phyloP scores from a whole-genome alignment of 2,888 invertebrate genomes.

The Ecdyonurus torrentis region DNA sequence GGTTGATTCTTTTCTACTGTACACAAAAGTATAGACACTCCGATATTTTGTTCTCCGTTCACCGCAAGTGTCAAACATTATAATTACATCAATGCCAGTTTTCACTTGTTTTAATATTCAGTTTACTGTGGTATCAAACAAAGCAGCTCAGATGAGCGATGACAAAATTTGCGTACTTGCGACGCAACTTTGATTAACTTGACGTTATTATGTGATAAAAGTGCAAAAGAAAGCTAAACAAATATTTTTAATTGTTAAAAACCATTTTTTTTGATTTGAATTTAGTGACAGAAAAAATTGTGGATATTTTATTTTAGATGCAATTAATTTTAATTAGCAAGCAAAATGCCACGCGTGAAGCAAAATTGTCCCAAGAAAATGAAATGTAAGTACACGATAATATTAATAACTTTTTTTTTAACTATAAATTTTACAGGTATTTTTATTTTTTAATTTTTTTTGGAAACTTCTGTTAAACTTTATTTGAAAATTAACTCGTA shows the following conservation, averaged over 20 bases:
- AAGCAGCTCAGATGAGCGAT: too few relatives aligned
- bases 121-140: too few relatives aligned
- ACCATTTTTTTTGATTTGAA: too few relatives aligned
- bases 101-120: too few relatives aligned
- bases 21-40: too few relatives aligned
- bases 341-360: not conserved
- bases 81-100: too few relatives aligned
- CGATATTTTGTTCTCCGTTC: too few relatives aligned
- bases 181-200: not conserved
- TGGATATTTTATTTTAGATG: not conserved
- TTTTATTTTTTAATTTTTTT: too few relatives aligned
- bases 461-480: too few relatives aligned
- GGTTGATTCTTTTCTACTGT: too few relatives aligned
- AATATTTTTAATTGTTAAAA: not conserved
- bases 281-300: not conserved
- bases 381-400: not conserved
- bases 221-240: not conserved
- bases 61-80: too few relatives aligned
- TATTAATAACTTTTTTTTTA: not conserved
- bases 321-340: not conserved
- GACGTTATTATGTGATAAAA: not conserved
- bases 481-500: too few relatives aligned
- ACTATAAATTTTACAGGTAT: not conserved
- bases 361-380: conserved; percentile 2
- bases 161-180: not conserved